Evolutionary conservation across 2,113 vertebrate species (phyloP).

Genomic region (Pristiophorus japonicus): DNA sequence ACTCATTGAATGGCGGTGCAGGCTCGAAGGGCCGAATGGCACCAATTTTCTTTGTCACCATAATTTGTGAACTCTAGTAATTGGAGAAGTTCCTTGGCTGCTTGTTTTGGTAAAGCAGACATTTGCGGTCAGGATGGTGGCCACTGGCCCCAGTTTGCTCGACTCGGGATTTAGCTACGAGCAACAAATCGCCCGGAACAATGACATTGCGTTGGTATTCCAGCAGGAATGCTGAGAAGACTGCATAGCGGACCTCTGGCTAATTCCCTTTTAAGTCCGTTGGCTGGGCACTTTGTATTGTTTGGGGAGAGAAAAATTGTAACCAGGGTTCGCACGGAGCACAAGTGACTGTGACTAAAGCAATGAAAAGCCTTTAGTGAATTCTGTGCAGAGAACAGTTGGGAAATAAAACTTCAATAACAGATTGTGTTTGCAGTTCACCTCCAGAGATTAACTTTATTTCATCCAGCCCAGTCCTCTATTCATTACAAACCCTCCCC

Average conservation of each 20-base stretch:
- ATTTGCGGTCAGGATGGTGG: too few relatives aligned
- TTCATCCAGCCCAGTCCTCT: not conserved
- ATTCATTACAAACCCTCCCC: not conserved
- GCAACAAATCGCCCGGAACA: not conserved
- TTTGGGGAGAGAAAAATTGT: not conserved
- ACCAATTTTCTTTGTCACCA: too few relatives aligned
- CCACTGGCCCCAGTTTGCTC: too few relatives aligned
- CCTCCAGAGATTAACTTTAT: not conserved
- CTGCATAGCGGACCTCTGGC: not conserved
- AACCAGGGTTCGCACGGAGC: not conserved
- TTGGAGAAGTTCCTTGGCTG: too few relatives aligned
- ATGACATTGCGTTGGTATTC: not conserved
- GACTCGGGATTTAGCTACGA: not conserved
- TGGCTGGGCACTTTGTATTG: not conserved
- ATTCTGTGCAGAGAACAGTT: not conserved
- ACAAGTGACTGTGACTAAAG: not conserved
- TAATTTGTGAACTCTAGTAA: too few relatives aligned
- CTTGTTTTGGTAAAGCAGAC: too few relatives aligned
- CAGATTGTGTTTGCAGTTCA: not conserved
- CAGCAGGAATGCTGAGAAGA: not conserved
- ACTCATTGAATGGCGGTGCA: too few relatives aligned
- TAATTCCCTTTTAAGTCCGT: too few relatives aligned
- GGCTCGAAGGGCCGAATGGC: too few relatives aligned
- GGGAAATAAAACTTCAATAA: not conserved
- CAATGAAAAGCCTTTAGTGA: not conserved